phyloP scores from a whole-genome alignment of 1,140 invertebrate genomes.

The Anagrus nilaparvatae region DNA sequence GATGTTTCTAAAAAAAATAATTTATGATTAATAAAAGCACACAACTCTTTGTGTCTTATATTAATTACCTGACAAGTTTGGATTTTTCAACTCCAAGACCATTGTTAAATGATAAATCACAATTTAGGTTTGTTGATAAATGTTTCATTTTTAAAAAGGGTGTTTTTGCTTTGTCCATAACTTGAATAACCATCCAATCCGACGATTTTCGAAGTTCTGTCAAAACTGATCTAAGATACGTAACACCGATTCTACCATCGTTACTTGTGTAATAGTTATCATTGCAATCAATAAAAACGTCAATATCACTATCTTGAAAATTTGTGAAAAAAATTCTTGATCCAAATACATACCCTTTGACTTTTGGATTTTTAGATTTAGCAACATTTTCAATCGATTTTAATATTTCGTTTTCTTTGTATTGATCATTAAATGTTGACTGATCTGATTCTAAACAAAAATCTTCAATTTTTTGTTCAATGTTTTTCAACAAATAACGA shows the following conservation, averaged over 20 bases:
- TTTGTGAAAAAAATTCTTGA: constrained; percentile 38
- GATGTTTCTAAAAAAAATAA: too few species aligned
- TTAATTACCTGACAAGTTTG: constrained; percentile 39
- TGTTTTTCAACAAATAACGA: too few species aligned
- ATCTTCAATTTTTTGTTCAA: constrained; percentile 13
- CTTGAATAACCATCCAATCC: constrained; percentile 22
- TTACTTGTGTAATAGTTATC: constrained; percentile 11
- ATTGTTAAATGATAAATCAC: constrained; percentile 48
- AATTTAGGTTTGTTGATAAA: constrained; percentile 34
- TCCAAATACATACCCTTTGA: constrained; percentile 38
- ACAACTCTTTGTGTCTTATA: too few species aligned
- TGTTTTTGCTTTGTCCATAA: constrained; percentile 26
- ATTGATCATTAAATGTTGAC: neutral
- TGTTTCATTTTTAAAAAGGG: constrained; percentile 48
- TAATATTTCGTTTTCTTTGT: constrained; percentile 15
- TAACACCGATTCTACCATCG: neutral
- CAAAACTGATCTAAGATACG: neutral
- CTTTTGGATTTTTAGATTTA: constrained; percentile 13
- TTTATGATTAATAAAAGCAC: too few species aligned
- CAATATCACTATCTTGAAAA: constrained; percentile 38
- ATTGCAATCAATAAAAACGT: constrained; percentile 42
- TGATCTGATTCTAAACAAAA: constrained; percentile 10
- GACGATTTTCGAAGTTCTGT: constrained; percentile 8
- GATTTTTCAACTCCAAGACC: constrained; percentile 47
- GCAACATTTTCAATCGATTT: constrained; percentile 17